Conservation (phyloP, 2,888 invertebrate species). For the Troglohyphantes excavatus region DNA sequence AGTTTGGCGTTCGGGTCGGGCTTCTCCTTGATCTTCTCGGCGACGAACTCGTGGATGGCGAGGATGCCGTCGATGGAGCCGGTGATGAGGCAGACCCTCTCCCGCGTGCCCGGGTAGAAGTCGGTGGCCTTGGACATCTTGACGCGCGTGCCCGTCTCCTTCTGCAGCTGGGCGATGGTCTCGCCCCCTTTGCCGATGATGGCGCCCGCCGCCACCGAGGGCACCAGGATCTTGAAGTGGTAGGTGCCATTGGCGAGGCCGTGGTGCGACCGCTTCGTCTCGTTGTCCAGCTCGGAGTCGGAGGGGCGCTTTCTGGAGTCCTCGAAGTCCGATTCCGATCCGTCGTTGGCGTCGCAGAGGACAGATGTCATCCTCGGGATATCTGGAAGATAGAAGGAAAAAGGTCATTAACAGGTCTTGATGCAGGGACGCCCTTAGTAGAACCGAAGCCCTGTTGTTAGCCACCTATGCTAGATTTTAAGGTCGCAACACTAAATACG, state of each 20-base stretch:
- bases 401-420: no score
- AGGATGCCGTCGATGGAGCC: constrained; percentile 95
- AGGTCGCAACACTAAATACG: no score
- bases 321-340: constrained; percentile 47
- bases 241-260: constrained; percentile 83
- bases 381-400: neutral
- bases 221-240: constrained; percentile 98
- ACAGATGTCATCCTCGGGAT: constrained; percentile 34
- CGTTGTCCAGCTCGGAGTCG: constrained; percentile 45
- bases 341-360: constrained; percentile 18
- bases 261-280: constrained; percentile 39
- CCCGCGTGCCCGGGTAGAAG: constrained; percentile 98
- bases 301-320: constrained; percentile 45
- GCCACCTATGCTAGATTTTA: no score
- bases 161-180: constrained; percentile 98
- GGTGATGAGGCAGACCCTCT: constrained; percentile 95
- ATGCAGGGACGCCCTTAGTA: no score
- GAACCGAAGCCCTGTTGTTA: no score
- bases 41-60: constrained; percentile 95
- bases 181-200: constrained; percentile 99
- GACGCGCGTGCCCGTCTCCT: constrained; percentile 94
- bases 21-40: constrained; percentile 97
- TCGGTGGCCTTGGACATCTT: constrained; percentile 99
- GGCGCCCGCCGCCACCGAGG: constrained; percentile 98
- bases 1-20: constrained; percentile 93